Evolutionary conservation across 2,888 invertebrate genomes (phyloP).

Genomic region (Venusia cambrica): DNA sequence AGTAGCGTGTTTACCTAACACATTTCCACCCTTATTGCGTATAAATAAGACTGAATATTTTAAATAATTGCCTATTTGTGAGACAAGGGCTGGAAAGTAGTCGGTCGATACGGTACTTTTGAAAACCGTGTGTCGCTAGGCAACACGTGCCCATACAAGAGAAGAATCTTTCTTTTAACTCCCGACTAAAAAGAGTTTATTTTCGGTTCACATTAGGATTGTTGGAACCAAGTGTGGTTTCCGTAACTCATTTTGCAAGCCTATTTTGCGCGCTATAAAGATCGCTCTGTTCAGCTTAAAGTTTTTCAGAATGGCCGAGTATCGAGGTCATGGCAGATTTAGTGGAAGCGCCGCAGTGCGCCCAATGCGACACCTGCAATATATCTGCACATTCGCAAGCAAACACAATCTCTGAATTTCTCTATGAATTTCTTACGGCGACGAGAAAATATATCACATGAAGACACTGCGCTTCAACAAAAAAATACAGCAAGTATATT

Average conservation of each 20-base stretch:
- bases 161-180: too few species aligned
- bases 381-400: slow-evolving; percentile 45
- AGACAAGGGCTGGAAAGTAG: slow-evolving; percentile 10
- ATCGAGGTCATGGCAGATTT: slow-evolving; percentile 64
- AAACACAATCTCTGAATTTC: too few species aligned
- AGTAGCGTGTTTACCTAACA: slow-evolving; percentile 18
- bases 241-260: too few species aligned
- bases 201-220: not conserved
- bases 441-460: too few species aligned
- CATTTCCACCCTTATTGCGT: slow-evolving; percentile 17
- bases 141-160: slow-evolving; percentile 31
- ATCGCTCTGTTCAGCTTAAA: slow-evolving; percentile 16
- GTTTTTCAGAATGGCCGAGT: slow-evolving; percentile 42
- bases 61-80: slow-evolving; percentile 11
- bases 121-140: slow-evolving; percentile 35
- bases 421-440: too few species aligned
- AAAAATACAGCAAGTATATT: too few species aligned
- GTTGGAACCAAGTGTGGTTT: too few species aligned
- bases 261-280: slow-evolving; percentile 3
- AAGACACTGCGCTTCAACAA: too few species aligned
- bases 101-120: slow-evolving; percentile 27
- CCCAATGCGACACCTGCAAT: slow-evolving; percentile 65
- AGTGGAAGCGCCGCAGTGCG: slow-evolving; percentile 69
- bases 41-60: slow-evolving; percentile 13
- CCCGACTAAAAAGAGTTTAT: too few species aligned